Percentiles rank a stretch among this genome's conserved stretches.
Conservation (phyloP, 1,140 invertebrate species). For the Acromyrmex charruanus region DNA sequence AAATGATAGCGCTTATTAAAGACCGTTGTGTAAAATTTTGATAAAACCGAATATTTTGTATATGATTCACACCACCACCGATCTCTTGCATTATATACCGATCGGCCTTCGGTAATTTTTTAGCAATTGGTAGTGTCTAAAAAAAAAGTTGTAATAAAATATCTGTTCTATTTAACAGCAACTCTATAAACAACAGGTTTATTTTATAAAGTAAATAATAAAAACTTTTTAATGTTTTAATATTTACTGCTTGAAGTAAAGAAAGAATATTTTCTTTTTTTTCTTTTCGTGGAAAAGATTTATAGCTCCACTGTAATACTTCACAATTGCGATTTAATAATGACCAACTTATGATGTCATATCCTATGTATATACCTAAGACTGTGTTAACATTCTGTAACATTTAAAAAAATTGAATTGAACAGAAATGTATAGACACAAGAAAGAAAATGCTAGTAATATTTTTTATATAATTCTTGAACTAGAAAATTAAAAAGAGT, state of each 20-base stretch:
- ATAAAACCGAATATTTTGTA: neutral
- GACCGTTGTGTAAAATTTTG: neutral
- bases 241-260: constrained; percentile 50
- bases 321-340: constrained; percentile 31
- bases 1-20: neutral
- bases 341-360: constrained; percentile 48
- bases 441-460: neutral
- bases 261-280: neutral
- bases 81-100: constrained; percentile 55
- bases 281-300: neutral
- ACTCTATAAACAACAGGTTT: neutral
- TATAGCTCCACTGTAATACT: constrained; percentile 39
- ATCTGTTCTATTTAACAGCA: neutral
- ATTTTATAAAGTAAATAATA: neutral
- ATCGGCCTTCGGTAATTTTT: constrained; percentile 30
- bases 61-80: neutral
- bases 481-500: neutral
- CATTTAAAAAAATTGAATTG: neutral
- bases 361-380: constrained; percentile 54
- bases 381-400: constrained; percentile 4
- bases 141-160: neutral
- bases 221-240: neutral
- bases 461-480: neutral
- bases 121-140: constrained; percentile 32
- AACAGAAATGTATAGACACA: neutral